A percentile compares a stretch with the other conserved stretches of the same genome.
Conservation (phyloP, 2,888 invertebrate species). For the Exocentrus adspersus region DNA sequence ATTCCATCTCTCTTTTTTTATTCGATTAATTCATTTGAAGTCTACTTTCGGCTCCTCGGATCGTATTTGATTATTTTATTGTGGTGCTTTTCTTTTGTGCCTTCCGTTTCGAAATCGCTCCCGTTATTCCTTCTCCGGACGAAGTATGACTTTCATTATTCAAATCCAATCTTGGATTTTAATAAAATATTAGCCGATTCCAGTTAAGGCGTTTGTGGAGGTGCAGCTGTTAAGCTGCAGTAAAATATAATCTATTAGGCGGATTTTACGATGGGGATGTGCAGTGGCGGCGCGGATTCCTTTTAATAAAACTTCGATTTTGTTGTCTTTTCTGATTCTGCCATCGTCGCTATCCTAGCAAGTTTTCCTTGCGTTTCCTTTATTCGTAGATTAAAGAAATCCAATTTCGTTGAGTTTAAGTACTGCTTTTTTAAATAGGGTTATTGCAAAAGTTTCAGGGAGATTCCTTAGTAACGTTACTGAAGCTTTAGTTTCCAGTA, state of each 20-base stretch:
- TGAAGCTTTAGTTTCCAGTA: not conserved
- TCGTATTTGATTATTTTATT: constrained; percentile 6
- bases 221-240: not conserved
- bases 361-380: too few relatives aligned
- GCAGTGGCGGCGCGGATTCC: not conserved
- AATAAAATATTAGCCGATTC: constrained; percentile 15
- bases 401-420: not conserved
- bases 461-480: not conserved
- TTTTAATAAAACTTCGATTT: not conserved
- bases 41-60: not conserved
- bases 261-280: not conserved
- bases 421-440: not conserved
- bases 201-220: not conserved
- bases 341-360: too few relatives aligned
- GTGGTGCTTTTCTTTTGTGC: constrained; percentile 5
- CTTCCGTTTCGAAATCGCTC: not conserved
- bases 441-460: not conserved
- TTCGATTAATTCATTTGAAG: constrained; percentile 6
- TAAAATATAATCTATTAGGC: constrained; percentile 2
- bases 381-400: too few relatives aligned
- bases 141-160: constrained; percentile 20
- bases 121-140: not conserved
- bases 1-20: constrained; percentile 1
- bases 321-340: too few relatives aligned
- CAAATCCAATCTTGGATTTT: constrained; percentile 17